Conservation (phyloP, 2,113 vertebrate genomes). For the Plotosus lineatus region DNA sequence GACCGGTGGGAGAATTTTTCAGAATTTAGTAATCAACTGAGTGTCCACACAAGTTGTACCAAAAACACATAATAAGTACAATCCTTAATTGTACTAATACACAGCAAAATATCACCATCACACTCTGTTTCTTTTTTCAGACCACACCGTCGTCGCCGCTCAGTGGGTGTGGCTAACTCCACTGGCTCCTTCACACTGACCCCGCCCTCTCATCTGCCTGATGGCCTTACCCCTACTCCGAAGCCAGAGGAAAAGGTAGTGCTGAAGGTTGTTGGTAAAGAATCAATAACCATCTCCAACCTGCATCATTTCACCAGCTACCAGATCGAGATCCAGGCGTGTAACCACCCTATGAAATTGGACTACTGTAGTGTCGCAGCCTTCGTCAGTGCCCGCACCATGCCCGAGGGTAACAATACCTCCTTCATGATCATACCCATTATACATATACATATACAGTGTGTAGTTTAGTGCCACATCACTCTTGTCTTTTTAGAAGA, state of each 20-base stretch:
- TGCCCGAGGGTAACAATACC: slow-evolving; percentile 83
- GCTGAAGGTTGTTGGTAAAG: slow-evolving; percentile 80
- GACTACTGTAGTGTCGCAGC: slow-evolving; percentile 85
- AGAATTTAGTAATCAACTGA: too few relatives aligned
- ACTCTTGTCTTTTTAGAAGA: too few relatives aligned
- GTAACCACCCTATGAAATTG: slow-evolving; percentile 79
- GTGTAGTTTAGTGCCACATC: too few relatives aligned
- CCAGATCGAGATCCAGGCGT: slow-evolving; percentile 94
- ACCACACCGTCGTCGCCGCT: slow-evolving; percentile 82
- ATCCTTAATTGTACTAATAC: background rate
- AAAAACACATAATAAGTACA: too few relatives aligned
- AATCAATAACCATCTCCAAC: slow-evolving; percentile 87
- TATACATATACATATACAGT: too few relatives aligned
- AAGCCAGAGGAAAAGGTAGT: slow-evolving; percentile 70
- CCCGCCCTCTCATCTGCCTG: slow-evolving; percentile 60
- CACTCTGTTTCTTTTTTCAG: slow-evolving; percentile 59
- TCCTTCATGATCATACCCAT: background rate
- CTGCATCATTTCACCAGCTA: slow-evolving; percentile 94
- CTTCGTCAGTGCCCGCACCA: slow-evolving; percentile 89
- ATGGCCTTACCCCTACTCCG: slow-evolving; percentile 65
- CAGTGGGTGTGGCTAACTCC: slow-evolving; percentile 76
- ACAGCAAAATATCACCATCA: background rate
- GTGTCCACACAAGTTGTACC: too few relatives aligned
- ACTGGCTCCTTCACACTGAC: slow-evolving; percentile 66
- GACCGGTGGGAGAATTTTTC: too few relatives aligned